These are phyloP conservation scores for Oreochromis mossambicus DNA, from an alignment of 2,797 vertebrate species.

Conservation along the genomic window DNA sequence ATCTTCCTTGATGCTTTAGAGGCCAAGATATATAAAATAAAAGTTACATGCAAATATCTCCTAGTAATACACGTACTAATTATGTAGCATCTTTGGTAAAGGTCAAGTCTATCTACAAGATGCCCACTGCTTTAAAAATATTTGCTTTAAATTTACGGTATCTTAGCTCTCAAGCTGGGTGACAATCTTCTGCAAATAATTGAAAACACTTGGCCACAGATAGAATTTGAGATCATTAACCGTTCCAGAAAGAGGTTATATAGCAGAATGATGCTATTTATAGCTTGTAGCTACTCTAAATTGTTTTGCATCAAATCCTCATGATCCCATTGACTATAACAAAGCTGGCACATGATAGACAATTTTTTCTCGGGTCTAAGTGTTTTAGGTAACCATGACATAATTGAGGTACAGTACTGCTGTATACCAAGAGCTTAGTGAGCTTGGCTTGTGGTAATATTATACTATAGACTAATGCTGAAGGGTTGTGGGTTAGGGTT, in stretches of 20 bases:
- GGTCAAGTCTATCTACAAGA: neutral
- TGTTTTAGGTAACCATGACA: conserved; percentile 6
- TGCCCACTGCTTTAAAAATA: neutral
- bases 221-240: neutral
- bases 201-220: neutral
- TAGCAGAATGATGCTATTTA: neutral
- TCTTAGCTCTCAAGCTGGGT: neutral
- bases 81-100: neutral
- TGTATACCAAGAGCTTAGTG: neutral
- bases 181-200: neutral
- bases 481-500: neutral
- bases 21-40: neutral
- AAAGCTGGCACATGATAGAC: neutral
- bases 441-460: neutral
- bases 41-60: neutral
- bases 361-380: neutral
- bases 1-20: neutral
- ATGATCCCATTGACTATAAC: neutral
- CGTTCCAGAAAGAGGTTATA: neutral
- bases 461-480: neutral
- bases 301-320: neutral
- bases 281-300: neutral
- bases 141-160: neutral
- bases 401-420: neutral
- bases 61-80: neutral